Conservation (phyloP, 2,888 invertebrate species). For the Ophion slaviceki region DNA sequence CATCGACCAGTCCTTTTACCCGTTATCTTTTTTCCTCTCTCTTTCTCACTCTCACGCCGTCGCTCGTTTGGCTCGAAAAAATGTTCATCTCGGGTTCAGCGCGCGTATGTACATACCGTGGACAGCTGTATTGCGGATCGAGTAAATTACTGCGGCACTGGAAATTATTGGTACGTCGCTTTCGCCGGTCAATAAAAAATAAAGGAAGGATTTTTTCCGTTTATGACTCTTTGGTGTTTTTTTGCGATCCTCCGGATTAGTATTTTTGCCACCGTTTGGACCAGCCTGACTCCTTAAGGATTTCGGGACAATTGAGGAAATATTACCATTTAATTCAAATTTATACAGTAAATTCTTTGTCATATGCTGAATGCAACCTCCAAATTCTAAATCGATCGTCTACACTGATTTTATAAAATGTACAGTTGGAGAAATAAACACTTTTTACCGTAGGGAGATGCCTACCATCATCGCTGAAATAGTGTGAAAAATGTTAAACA, state of each 20-base stretch:
- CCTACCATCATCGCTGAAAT: too few relatives aligned
- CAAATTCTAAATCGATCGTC: too few relatives aligned
- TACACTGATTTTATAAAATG: too few relatives aligned
- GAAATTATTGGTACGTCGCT: slow-evolving; percentile 4
- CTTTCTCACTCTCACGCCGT: not conserved
- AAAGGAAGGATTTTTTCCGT: not conserved
- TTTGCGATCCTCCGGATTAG: not conserved
- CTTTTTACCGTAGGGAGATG: too few relatives aligned
- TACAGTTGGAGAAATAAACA: too few relatives aligned
- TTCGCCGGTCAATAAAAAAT: not conserved
- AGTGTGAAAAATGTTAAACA: too few relatives aligned
- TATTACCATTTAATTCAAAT: too few relatives aligned
- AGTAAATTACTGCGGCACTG: slow-evolving; percentile 19
- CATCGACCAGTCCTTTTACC: slow-evolving; percentile 28
- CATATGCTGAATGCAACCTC: too few relatives aligned
- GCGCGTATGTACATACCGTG: not conserved
- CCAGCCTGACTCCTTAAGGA: too few relatives aligned
- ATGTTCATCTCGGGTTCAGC: slow-evolving; percentile 31
- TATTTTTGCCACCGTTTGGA: not conserved
- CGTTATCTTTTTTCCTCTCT: slow-evolving; percentile 7
- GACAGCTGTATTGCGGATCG: not conserved
- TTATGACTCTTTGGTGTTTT: not conserved
- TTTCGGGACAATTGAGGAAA: too few relatives aligned
- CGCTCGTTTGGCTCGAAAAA: slow-evolving; percentile 5
- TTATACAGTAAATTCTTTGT: too few relatives aligned